Evolutionary conservation across 2,797 vertebrate species (phyloP), one percentile per base, ranked within the genome.

Genomic region (Lepus townsendii): DNA sequence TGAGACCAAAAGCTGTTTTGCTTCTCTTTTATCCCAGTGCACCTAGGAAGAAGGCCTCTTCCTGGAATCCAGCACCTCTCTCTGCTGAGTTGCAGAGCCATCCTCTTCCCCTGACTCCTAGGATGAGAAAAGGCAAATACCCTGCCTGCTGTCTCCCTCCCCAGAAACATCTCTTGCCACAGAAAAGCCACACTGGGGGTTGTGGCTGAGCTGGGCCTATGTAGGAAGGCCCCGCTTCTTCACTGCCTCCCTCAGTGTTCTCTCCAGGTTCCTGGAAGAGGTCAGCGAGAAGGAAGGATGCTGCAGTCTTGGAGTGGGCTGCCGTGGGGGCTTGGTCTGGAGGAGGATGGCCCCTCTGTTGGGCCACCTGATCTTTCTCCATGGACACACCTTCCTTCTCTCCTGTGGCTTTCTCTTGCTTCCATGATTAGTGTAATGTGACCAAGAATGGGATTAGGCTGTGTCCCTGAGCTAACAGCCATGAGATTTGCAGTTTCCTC

Each of bases 1-100:
- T 52, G 75, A 27, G 24, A 42, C 62, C 79, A 22, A 77, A 92
- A 38, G 38, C n/a, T 11, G 20, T 72, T 83, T 86, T 60, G 22
- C 47, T 91, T 72, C 66, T 91, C n/a, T 77, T 69, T n/a, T 66
- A 12, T 83, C 63, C 50, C 26, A 27, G 26, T 82, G 88, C 66
- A 71, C 35, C 42, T 88, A 24, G 42, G 76, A 89, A 19, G 50
- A 69, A 86, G 30, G 35, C 22, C 90, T 54, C 13, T 66, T 35
- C 42, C 80, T 68, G 32, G 42, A n/a, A 35, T 9, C 35, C 20
- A 66, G 30, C 26, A 79, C 16, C 9, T 30, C 5, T 24, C 22
- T 72, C 24, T 19, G 24, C 22, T 32, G 27, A 54, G 1, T 54
- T n/a, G 22, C 16, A 35, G n/a, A 54, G 38, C 77, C 5, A 19